Conservation (phyloP, 2,797 vertebrate species). For the Parotocinclus haroldoi region DNA sequence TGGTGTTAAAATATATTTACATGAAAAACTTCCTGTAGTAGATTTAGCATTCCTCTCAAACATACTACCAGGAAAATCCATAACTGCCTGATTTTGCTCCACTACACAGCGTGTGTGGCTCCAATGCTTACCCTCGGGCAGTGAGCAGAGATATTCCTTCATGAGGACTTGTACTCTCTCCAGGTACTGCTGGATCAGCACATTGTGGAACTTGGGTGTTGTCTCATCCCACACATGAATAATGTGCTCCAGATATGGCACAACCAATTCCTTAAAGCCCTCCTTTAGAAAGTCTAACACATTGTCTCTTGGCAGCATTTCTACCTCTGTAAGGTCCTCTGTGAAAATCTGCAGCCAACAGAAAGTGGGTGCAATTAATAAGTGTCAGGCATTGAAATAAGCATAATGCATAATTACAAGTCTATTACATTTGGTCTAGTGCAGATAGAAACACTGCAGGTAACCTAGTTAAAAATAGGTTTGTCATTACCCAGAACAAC, state of each 20-base stretch:
- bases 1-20: too few species aligned
- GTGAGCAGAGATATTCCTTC: conserved; percentile 88
- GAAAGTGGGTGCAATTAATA: background rate
- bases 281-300: conserved; percentile 90
- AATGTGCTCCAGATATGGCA: conserved; percentile 96
- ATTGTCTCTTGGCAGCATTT: conserved; percentile 85
- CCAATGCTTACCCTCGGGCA: conserved; percentile 77
- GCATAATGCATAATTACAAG: too few species aligned
- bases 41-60: too few species aligned
- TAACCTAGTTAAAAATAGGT: too few species aligned
- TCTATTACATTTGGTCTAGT: too few species aligned
- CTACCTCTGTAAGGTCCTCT: conserved; percentile 94
- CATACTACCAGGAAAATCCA: too few species aligned
- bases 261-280: conserved; percentile 86
- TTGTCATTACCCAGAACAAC: too few species aligned
- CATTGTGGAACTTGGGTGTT: conserved; percentile 88
- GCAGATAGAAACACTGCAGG: too few species aligned
- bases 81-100: too few species aligned
- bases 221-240: conserved; percentile 89
- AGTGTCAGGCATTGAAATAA: too few species aligned
- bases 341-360: conserved; percentile 87
- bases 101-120: too few species aligned
- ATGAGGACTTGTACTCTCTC: conserved; percentile 93
- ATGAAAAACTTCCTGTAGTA: too few species aligned
- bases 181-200: conserved; percentile 93